A percentile compares a stretch with the other conserved stretches of the same genome.
Evolutionary conservation across 2,113 vertebrate genomes (phyloP).

Genomic region (Pituophis catenifer): DNA sequence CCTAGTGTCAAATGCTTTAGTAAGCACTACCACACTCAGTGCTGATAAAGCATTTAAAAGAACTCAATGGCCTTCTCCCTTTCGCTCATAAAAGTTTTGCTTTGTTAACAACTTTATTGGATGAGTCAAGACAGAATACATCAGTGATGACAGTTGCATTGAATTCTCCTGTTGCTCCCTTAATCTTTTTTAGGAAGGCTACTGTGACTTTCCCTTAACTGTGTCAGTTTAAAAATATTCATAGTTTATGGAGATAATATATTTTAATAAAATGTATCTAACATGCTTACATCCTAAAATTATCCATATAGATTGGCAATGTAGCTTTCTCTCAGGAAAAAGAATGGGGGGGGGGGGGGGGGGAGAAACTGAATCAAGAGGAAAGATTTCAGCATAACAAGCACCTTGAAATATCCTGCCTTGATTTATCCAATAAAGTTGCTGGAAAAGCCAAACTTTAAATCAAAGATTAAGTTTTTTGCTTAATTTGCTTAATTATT

Average conservation of each 20-base stretch:
- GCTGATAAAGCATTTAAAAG: conserved; percentile 57
- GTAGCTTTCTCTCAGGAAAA: not conserved
- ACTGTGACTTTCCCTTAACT: conserved; percentile 5
- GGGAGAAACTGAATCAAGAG: not conserved
- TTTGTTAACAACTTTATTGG: conserved; percentile 53
- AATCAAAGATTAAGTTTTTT: not conserved
- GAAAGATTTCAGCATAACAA: conserved; percentile 34
- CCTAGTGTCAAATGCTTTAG: conserved; percentile 38
- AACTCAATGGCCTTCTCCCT: conserved; percentile 34
- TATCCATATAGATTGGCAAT: not conserved
- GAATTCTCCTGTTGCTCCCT: conserved; percentile 31
- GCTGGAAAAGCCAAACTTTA: conserved; percentile 24
- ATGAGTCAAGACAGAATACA: conserved; percentile 33
- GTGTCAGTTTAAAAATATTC: conserved; percentile 8
- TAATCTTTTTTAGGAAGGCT: conserved; percentile 11
- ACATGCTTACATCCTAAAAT: conserved; percentile 1
- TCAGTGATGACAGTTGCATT: conserved; percentile 23
- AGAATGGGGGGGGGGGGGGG: no score
- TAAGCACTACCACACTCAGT: conserved; percentile 29
- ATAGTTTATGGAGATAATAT: conserved; percentile 13
- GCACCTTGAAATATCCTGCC: not conserved
- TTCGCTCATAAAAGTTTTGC: conserved; percentile 40
- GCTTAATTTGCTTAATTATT: no score
- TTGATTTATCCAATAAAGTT: conserved; percentile 44
- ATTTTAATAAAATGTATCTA: conserved; percentile 3